A percentile compares a stretch with the other conserved stretches of the same genome.
Conservation (phyloP, 1,140 invertebrate genomes). For the Drosophila lowei region DNA sequence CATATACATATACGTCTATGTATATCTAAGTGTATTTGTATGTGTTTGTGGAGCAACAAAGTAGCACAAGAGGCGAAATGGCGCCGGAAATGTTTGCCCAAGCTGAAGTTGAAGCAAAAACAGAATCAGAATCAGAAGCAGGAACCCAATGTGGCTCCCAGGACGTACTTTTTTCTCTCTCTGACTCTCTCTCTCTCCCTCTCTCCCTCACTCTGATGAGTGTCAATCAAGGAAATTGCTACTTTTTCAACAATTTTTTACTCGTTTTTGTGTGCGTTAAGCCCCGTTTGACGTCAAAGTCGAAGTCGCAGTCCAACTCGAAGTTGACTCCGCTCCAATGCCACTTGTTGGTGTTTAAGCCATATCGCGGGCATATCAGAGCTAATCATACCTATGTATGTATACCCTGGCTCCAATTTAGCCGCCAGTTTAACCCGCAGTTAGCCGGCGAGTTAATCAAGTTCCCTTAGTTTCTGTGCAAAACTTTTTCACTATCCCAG, state of each 20-base stretch:
- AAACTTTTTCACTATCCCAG: too few relatives aligned
- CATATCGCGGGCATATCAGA: too few relatives aligned
- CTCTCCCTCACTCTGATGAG: slow-evolving; percentile 53
- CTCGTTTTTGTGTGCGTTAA: slow-evolving; percentile 43
- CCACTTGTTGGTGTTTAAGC: too few relatives aligned
- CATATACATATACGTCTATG: background rate
- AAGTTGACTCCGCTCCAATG: too few relatives aligned
- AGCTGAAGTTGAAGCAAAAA: slow-evolving; percentile 49
- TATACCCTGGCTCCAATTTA: too few relatives aligned
- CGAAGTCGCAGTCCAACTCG: slow-evolving; percentile 1
- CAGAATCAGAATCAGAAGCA: slow-evolving; percentile 24
- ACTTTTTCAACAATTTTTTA: slow-evolving; percentile 78
- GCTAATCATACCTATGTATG: too few relatives aligned
- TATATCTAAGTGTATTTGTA: slow-evolving; percentile 4
- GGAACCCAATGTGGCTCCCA: slow-evolving; percentile 39
- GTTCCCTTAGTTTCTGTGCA: background rate
- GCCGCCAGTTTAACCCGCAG: too few relatives aligned
- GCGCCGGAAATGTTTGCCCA: slow-evolving; percentile 69
- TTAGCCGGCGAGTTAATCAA: background rate
- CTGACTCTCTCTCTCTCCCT: background rate
- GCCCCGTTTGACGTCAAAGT: slow-evolving; percentile 28
- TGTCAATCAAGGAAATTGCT: slow-evolving; percentile 80
- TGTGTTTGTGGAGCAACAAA: slow-evolving; percentile 35
- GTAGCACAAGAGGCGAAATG: slow-evolving; percentile 56
- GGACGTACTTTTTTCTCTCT: background rate